Percentiles rank a stretch among this genome's conserved stretches.
Evolutionary conservation across 2,113 vertebrate species (phyloP).

Genomic region (Orcinus orca): DNA sequence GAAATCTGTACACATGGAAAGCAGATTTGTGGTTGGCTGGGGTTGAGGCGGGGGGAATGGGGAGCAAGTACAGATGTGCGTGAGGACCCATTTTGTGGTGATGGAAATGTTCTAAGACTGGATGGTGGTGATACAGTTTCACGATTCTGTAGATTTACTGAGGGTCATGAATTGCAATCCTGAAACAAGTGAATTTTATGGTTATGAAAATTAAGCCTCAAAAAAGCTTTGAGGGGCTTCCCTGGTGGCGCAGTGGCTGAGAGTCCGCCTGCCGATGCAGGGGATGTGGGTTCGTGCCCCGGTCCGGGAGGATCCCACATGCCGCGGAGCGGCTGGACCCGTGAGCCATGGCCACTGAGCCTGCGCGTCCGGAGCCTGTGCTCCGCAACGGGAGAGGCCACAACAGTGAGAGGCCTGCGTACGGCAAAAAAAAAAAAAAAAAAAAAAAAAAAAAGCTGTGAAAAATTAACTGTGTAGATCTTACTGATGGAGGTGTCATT

Average conservation of each 20-base stretch:
- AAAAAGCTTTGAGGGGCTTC: neutral
- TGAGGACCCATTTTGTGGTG: neutral
- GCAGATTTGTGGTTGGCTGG: neutral
- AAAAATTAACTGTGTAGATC: neutral
- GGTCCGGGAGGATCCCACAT: too few relatives aligned
- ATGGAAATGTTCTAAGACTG: neutral
- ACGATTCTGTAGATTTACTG: neutral
- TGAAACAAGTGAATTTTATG: neutral
- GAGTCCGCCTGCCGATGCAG: too few relatives aligned
- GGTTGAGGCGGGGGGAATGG: fast-evolving
- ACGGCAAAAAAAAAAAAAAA: neutral
- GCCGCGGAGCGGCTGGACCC: too few relatives aligned
- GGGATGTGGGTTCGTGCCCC: fast-evolving
- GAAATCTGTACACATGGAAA: neutral
- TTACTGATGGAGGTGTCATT: too few relatives aligned
- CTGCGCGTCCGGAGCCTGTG: too few relatives aligned
- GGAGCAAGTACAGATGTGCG: fast-evolving
- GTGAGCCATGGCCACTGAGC: too few relatives aligned
- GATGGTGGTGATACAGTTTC: fast-evolving
- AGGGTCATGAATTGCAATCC: neutral
- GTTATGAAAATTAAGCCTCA: neutral
- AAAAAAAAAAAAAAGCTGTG: neutral
- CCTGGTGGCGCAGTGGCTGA: too few relatives aligned
- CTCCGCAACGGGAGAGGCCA: too few relatives aligned
- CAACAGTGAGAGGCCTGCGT: too few relatives aligned